Percentiles rank a stretch among this genome's conserved stretches.
These are phyloP conservation scores for Ia io DNA, from an alignment of 2,113 vertebrate species.

Conservation along the genomic window DNA sequence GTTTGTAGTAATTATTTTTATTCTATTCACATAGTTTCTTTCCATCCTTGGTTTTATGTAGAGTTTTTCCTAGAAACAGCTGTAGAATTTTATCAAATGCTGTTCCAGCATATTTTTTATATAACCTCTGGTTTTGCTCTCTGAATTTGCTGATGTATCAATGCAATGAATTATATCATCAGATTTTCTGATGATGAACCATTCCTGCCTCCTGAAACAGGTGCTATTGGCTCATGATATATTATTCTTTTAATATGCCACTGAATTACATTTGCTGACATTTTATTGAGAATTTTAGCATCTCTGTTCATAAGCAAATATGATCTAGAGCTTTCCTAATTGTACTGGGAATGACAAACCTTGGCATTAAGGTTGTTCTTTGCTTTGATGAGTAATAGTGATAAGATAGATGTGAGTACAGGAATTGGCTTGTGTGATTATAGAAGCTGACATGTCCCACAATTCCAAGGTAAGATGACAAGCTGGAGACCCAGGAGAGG, in stretches of 20 bases:
- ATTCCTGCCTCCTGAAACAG: neutral
- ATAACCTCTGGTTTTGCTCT: neutral
- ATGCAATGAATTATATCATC: neutral
- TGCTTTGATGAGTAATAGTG: neutral
- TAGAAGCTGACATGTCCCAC: neutral
- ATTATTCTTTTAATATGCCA: neutral
- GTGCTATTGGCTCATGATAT: neutral
- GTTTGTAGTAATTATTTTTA: slow-evolving; percentile 21
- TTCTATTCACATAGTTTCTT: neutral
- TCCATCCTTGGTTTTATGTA: neutral
- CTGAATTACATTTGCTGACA: neutral
- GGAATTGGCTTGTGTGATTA: neutral
- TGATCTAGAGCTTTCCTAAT: slow-evolving; percentile 4
- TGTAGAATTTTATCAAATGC: neutral
- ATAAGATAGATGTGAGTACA: neutral
- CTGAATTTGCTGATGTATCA: neutral
- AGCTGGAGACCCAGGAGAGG: neutral
- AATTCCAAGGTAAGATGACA: neutral
- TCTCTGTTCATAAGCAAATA: neutral
- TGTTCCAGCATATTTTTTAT: neutral
- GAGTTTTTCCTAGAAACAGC: neutral
- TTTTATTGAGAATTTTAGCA: neutral
- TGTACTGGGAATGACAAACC: neutral
- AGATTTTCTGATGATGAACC: neutral
- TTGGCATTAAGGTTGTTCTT: neutral